phyloP scores from a whole-genome alignment of 1,140 invertebrate species.

The Tetraneura akinire region DNA sequence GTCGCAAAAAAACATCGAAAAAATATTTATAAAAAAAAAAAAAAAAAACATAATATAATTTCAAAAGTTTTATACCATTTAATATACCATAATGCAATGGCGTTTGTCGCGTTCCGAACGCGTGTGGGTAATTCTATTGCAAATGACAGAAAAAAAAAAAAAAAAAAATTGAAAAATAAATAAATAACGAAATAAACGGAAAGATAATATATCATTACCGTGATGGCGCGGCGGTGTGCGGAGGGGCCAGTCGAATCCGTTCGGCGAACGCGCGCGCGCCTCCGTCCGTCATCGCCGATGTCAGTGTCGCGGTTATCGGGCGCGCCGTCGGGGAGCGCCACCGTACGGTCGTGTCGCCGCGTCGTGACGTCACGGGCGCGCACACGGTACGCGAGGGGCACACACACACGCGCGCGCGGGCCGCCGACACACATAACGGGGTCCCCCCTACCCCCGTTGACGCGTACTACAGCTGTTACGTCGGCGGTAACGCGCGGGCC shows the following conservation, averaged over 20 bases:
- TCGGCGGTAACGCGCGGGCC: background rate
- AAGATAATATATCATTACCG: background rate
- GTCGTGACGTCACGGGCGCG: slow-evolving; percentile 18
- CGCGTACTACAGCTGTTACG: slow-evolving; percentile 27
- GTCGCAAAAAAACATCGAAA: no score
- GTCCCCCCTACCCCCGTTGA: background rate
- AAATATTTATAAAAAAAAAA: no score
- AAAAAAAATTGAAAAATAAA: background rate
- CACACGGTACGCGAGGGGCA: background rate
- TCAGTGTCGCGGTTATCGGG: background rate
- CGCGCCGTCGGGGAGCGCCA: background rate
- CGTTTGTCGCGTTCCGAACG: background rate
- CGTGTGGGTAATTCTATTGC: background rate
- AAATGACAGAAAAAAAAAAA: background rate
- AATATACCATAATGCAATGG: no score
- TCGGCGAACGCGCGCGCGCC: slow-evolving; percentile 8
- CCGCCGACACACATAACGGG: slow-evolving; percentile 25
- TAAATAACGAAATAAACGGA: background rate
- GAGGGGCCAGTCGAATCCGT: background rate
- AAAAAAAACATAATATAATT: no score
- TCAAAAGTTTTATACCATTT: no score
- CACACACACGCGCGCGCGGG: background rate
- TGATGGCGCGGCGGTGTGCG: no score
- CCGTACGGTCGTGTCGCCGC: background rate
- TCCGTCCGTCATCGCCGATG: background rate